Conservation (phyloP, 1,140 invertebrate species). For the Drosophila azteca region DNA sequence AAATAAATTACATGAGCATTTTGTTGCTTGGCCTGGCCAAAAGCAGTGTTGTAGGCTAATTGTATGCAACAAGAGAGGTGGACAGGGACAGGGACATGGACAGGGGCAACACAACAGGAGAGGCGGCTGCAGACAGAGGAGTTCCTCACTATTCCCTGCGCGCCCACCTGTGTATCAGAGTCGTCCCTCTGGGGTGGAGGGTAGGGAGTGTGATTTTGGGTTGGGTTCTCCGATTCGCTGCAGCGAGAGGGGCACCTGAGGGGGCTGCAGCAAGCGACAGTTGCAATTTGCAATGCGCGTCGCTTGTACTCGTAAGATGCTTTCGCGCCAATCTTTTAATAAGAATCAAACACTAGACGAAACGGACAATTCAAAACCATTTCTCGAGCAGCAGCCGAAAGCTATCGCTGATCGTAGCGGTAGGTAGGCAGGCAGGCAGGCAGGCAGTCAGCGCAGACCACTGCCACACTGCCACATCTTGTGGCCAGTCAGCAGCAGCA, state of each 20-base stretch:
- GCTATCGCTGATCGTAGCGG: constrained; percentile 79
- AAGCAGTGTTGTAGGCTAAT: constrained; percentile 65
- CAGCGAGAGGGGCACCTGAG: constrained; percentile 1
- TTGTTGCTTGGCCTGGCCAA: constrained; percentile 36
- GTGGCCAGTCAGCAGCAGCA: constrained; percentile 1
- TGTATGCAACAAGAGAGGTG: constrained; percentile 54
- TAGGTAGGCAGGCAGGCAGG: constrained; percentile 61
- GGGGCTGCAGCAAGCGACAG: constrained; percentile 50
- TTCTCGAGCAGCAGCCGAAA: constrained; percentile 73
- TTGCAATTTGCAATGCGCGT: constrained; percentile 58
- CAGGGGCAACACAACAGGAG: not conserved
- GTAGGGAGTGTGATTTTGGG: constrained; percentile 56
- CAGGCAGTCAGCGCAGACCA: constrained; percentile 7
- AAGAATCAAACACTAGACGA: constrained; percentile 82
- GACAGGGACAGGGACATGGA: constrained; percentile 14
- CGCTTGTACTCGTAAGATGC: constrained; percentile 68
- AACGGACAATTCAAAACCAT: constrained; percentile 80
- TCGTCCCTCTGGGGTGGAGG: too few species aligned
- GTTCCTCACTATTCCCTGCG: constrained; percentile 3
- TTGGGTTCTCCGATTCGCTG: constrained; percentile 26
- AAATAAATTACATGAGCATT: constrained; percentile 69
- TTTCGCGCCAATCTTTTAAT: constrained; percentile 81
- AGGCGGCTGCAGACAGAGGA: not conserved
- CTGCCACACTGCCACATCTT: constrained; percentile 3
- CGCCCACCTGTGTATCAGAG: constrained; percentile 31